These are phyloP conservation scores for Sinocyclocheilus anophthalmus DNA, from an alignment of 2,113 vertebrate species.

Conservation along the genomic window DNA sequence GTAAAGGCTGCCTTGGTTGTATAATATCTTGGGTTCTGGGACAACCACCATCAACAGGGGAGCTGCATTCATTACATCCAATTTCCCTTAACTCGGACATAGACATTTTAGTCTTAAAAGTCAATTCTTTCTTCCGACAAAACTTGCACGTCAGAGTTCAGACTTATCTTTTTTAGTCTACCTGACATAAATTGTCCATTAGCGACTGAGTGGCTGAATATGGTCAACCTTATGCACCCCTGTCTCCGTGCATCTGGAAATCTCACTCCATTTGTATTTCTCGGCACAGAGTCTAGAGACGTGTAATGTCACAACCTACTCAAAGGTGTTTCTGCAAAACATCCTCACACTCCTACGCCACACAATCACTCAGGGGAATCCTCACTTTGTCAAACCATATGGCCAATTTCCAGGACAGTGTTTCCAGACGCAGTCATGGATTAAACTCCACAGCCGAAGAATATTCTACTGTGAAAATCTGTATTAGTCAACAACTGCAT, in stretches of 20 bases:
- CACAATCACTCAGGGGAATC: conserved; percentile 3
- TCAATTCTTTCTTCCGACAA: neutral
- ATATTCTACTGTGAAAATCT: conserved; percentile 14
- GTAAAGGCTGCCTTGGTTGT: neutral
- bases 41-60: neutral
- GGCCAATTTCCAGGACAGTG: neutral
- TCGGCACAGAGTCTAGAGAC: conserved; percentile 9
- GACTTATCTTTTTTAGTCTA: conserved; percentile 28
- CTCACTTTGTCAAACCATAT: conserved; percentile 15
- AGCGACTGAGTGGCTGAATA: conserved; percentile 16
- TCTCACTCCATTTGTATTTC: conserved; percentile 21
- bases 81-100: conserved; percentile 8
- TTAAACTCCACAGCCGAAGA: neutral
- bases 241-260: neutral
- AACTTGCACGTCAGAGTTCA: conserved; percentile 27
- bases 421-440: neutral
- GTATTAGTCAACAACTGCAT: neutral
- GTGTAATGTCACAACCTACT: conserved; percentile 23
- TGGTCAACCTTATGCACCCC: conserved; percentile 29
- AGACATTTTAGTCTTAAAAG: conserved; percentile 20
- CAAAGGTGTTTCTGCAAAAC: conserved; percentile 12
- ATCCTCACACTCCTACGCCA: neutral
- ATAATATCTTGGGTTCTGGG: neutral
- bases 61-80: conserved; percentile 13
- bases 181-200: conserved; percentile 31